Evolutionary conservation across 1,140 invertebrate species (phyloP).

Genomic region (Lordiphosa clarofinis): DNA sequence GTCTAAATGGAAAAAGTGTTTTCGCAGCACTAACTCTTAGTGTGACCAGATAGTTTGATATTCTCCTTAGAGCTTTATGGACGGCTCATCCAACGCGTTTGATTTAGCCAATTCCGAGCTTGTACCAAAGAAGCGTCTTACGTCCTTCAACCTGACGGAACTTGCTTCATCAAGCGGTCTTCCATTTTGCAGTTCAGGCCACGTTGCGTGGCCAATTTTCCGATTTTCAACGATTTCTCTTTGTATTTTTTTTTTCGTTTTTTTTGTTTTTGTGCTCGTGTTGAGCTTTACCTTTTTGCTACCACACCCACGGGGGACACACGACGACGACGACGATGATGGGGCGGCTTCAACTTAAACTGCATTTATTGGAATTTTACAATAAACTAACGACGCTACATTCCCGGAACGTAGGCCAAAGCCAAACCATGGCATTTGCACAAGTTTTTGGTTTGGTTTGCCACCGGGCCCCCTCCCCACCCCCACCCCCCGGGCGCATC

Average conservation of each 20-base stretch:
- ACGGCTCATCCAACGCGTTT: too few species aligned
- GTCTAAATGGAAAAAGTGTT: too few species aligned
- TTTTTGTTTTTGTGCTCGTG: neutral
- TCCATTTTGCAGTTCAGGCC: neutral
- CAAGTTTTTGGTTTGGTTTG: conserved; percentile 56
- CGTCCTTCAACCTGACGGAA: neutral
- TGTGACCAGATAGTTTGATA: too few species aligned
- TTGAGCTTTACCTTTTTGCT: conserved; percentile 30
- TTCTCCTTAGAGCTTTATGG: too few species aligned
- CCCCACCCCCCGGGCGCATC: conserved; percentile 20
- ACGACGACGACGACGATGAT: too few species aligned
- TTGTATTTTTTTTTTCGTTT: too few species aligned
- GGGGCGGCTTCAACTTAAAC: conserved; percentile 27
- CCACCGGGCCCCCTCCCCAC: conserved; percentile 1
- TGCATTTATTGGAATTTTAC: conserved; percentile 71
- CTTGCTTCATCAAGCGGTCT: neutral
- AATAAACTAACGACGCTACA: conserved; percentile 59
- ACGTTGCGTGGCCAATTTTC: conserved; percentile 60
- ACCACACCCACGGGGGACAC: conserved; percentile 9
- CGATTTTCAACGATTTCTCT: conserved; percentile 46
- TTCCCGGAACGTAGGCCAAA: conserved; percentile 50
- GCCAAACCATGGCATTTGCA: conserved; percentile 61
- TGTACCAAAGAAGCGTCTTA: neutral
- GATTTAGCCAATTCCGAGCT: too few species aligned
- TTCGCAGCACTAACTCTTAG: too few species aligned